Evolutionary conservation across 2,113 vertebrate genomes (phyloP).

Genomic region (Austrofundulus limnaeus): DNA sequence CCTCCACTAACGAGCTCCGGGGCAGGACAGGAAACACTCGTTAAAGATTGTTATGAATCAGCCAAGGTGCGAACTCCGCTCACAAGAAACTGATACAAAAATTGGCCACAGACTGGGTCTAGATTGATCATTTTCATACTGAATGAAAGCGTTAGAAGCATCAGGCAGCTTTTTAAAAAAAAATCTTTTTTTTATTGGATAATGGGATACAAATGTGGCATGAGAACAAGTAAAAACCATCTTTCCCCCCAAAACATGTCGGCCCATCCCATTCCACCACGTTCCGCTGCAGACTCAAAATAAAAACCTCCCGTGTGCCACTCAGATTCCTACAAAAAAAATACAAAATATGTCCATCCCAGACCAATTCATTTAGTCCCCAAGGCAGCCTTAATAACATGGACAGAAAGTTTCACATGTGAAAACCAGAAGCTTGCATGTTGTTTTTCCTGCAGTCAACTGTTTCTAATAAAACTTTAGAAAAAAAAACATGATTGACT

Average conservation of each 20-base stretch:
- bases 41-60: not conserved
- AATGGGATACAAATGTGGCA: slow-evolving; percentile 11
- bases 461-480: slow-evolving; percentile 21
- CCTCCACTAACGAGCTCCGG: slow-evolving; percentile 7
- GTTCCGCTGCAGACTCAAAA: slow-evolving; percentile 5
- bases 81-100: not conserved
- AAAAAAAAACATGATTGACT: not conserved
- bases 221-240: slow-evolving; percentile 10
- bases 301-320: slow-evolving; percentile 8
- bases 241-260: not conserved
- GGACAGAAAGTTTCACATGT: slow-evolving; percentile 28
- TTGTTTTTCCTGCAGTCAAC: slow-evolving; percentile 5
- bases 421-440: slow-evolving; percentile 14
- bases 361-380: slow-evolving; percentile 9
- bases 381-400: slow-evolving; percentile 13
- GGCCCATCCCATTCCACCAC: not conserved
- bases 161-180: not conserved
- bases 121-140: not conserved
- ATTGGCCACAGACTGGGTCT: not conserved
- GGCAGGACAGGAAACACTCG: slow-evolving; percentile 14
- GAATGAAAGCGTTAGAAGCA: not conserved
- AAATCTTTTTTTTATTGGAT: not conserved
- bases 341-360: not conserved
- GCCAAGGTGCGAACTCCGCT: slow-evolving; percentile 1
- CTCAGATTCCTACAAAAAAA: not conserved